phyloP scores from a whole-genome alignment of 2,888 invertebrate genomes.

The Cheilosia vulpina region DNA sequence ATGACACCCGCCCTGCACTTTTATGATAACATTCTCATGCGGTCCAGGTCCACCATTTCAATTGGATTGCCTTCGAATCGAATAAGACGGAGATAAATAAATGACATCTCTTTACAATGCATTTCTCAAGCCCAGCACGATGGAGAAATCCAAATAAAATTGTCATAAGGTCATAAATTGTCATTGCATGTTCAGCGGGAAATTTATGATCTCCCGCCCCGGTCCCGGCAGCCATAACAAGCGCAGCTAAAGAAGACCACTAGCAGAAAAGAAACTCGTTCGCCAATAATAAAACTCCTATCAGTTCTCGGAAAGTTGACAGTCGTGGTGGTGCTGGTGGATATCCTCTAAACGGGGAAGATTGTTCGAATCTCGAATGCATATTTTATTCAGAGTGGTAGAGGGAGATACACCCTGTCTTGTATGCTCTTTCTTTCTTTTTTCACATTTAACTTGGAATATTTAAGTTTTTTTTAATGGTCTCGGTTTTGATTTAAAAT shows the following conservation, averaged over 20 bases:
- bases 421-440: conserved; percentile 8
- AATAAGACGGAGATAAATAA: conserved; percentile 37
- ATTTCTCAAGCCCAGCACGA: conserved; percentile 36
- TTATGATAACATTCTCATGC: conserved; percentile 50
- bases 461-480: conserved; percentile 71
- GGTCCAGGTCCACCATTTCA: conserved; percentile 11
- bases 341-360: conserved; percentile 47
- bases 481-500: conserved; percentile 67
- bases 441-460: conserved; percentile 43
- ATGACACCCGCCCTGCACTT: conserved; percentile 53
- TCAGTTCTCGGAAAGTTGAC: conserved; percentile 14
- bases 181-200: conserved; percentile 66
- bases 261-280: conserved; percentile 38
- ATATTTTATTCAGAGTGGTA: conserved; percentile 65
- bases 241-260: conserved; percentile 27
- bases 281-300: conserved; percentile 57
- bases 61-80: conserved; percentile 42
- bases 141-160: conserved; percentile 62
- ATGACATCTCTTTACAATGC: conserved; percentile 61
- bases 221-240: neutral
- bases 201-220: conserved; percentile 66
- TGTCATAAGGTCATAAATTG: conserved; percentile 71
- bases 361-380: conserved; percentile 54
- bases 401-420: conserved; percentile 37
- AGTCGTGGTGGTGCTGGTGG: conserved; percentile 2